phyloP scores from a whole-genome alignment of 1,140 invertebrate genomes.

The Leptoteleia sp. region DNA sequence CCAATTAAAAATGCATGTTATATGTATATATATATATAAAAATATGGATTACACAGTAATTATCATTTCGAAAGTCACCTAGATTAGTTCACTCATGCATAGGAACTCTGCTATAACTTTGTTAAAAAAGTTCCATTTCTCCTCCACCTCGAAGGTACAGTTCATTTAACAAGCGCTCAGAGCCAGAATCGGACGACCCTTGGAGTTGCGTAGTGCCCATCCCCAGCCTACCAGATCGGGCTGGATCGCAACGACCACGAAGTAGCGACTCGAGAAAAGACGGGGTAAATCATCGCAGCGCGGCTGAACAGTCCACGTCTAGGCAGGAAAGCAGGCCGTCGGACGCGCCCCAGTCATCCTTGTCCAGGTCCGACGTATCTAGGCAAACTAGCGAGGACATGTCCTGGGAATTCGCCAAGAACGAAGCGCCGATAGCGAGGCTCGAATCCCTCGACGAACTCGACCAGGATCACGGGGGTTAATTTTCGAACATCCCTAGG shows the following conservation, averaged over 20 bases:
- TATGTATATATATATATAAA: too few relatives aligned
- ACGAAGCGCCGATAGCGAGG: constrained; percentile 84
- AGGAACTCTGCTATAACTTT: constrained; percentile 1
- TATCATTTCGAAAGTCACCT: constrained; percentile 31
- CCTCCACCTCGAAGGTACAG: constrained; percentile 72
- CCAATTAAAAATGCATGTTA: too few relatives aligned
- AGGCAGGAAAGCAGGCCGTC: constrained; percentile 55
- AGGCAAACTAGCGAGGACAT: constrained; percentile 78
- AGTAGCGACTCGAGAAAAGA: constrained; percentile 74
- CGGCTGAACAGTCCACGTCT: constrained; percentile 48
- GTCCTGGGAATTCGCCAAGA: constrained; percentile 82
- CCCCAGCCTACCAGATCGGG: constrained; percentile 31
- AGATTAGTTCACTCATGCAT: background rate
- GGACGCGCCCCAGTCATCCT: constrained; percentile 34
- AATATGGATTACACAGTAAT: too few relatives aligned
- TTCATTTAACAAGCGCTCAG: constrained; percentile 79
- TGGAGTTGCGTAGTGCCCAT: constrained; percentile 75
- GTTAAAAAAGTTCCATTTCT: constrained; percentile 41
- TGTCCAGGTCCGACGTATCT: constrained; percentile 47
- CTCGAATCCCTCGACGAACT: constrained; percentile 86
- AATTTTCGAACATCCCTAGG: constrained; percentile 26
- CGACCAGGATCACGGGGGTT: constrained; percentile 81
- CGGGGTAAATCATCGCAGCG: constrained; percentile 60
- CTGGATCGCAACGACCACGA: constrained; percentile 69
- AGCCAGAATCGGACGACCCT: constrained; percentile 75